Evolutionary conservation across 2,113 vertebrate genomes (phyloP).

Genomic region (Noctilio leporinus): DNA sequence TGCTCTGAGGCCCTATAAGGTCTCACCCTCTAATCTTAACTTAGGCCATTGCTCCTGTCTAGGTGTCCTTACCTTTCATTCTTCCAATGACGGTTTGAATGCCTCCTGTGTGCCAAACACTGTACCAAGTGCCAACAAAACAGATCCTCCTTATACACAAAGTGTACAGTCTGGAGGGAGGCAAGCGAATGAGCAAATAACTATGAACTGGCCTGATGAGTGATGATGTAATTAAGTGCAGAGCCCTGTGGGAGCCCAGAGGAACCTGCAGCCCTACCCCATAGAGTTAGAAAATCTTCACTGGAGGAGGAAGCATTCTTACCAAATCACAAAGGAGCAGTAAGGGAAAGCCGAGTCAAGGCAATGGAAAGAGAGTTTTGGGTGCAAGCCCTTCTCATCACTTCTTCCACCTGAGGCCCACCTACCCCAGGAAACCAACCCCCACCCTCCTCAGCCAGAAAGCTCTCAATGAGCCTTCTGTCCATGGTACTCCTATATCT

Average conservation of each 20-base stretch:
- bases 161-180: not conserved
- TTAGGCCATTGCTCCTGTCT: not conserved
- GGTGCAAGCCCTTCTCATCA: not conserved
- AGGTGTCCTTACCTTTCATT: not conserved
- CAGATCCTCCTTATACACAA: not conserved
- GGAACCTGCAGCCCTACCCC: no score
- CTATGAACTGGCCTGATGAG: no score
- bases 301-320: not conserved
- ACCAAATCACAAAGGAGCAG: not conserved
- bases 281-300: not conserved
- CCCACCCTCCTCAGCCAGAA: not conserved
- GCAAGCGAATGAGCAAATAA: not conserved
- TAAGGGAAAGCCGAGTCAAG: not conserved
- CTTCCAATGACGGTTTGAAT: not conserved
- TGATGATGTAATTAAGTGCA: not conserved
- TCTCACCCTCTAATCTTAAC: not conserved
- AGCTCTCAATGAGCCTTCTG: not conserved
- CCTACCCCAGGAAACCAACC: not conserved
- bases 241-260: not conserved
- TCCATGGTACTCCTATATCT: not conserved
- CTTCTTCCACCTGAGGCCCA: not conserved
- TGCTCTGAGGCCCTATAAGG: not conserved
- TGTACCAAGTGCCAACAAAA: not conserved
- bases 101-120: not conserved
- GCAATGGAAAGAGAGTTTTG: not conserved